phyloP scores from a whole-genome alignment of 2,888 invertebrate genomes.

The Trissonchulus latispiculum region DNA sequence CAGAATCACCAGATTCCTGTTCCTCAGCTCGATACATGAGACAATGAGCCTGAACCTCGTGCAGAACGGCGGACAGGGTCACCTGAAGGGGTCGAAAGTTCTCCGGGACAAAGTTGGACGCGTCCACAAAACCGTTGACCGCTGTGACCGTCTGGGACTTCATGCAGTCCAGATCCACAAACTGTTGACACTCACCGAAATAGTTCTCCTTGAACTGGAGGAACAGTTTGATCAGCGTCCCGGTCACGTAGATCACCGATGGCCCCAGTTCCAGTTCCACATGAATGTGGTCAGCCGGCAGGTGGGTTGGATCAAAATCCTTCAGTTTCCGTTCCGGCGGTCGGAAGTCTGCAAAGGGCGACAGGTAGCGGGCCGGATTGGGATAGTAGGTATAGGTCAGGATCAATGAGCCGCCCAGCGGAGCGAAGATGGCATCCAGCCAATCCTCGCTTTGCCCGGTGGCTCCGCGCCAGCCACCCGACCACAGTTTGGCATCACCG shows the following conservation, averaged over 20 bases:
- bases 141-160: background rate
- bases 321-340: constrained; percentile 15
- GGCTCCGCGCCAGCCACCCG: background rate
- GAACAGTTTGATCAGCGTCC: constrained; percentile 66
- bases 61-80: constrained; percentile 79
- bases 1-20: background rate
- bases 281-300: constrained; percentile 76
- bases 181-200: constrained; percentile 87
- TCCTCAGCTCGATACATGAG: constrained; percentile 25
- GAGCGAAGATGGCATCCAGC: constrained; percentile 93
- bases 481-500: background rate
- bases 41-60: constrained; percentile 82
- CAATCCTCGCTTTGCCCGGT: constrained; percentile 57
- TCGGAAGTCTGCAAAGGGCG: background rate
- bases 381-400: constrained; percentile 86
- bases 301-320: constrained; percentile 72
- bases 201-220: constrained; percentile 67
- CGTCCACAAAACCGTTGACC: constrained; percentile 1
- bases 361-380: constrained; percentile 34
- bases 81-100: constrained; percentile 80
- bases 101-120: constrained; percentile 63
- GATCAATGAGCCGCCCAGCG: constrained; percentile 71
- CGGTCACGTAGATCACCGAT: constrained; percentile 78
- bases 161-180: constrained; percentile 64
- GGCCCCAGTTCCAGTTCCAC: constrained; percentile 89